phyloP scores from a whole-genome alignment of 37 sponge, comb jelly and placozoan genomes.

The Ephydatia muelleri region DNA sequence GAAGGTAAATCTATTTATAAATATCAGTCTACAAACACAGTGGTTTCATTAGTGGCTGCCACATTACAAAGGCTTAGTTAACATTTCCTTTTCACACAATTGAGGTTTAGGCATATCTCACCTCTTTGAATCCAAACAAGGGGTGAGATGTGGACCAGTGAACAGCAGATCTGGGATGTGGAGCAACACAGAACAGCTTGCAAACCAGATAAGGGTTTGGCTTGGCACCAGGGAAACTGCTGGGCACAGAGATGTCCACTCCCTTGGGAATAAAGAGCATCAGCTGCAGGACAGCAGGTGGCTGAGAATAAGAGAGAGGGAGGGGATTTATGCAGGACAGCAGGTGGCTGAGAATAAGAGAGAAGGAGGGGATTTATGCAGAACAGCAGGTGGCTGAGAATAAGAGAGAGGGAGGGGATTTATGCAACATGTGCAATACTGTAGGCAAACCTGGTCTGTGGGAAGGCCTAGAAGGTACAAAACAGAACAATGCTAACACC shows the following conservation, averaged over 20 bases:
- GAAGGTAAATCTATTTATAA: too few relatives aligned
- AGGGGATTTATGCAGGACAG: neutral
- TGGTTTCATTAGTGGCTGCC: too few relatives aligned
- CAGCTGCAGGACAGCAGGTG: slow-evolving; percentile 37
- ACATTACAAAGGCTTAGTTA: too few relatives aligned
- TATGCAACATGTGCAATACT: neutral
- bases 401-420: neutral
- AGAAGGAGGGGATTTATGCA: neutral
- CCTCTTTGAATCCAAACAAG: slow-evolving; percentile 63
- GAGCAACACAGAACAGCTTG: slow-evolving; percentile 45
- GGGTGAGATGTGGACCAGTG: slow-evolving; percentile 63
- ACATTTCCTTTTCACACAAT: too few relatives aligned
- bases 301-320: neutral
- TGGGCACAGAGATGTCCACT: slow-evolving; percentile 6
- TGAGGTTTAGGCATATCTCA: neutral
- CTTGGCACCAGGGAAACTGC: neutral
- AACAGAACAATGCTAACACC: neutral
- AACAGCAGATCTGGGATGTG: slow-evolving; percentile 39
- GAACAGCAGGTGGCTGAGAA: neutral
- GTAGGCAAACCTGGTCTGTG: slow-evolving; percentile 16
- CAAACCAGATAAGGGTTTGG: slow-evolving; percentile 77
- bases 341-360: neutral
- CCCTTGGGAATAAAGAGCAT: slow-evolving; percentile 68
- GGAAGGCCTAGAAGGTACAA: neutral
- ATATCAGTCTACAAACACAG: too few relatives aligned